phyloP scores from a whole-genome alignment of 2,888 invertebrate genomes.

The Xanthorhoe designata region DNA sequence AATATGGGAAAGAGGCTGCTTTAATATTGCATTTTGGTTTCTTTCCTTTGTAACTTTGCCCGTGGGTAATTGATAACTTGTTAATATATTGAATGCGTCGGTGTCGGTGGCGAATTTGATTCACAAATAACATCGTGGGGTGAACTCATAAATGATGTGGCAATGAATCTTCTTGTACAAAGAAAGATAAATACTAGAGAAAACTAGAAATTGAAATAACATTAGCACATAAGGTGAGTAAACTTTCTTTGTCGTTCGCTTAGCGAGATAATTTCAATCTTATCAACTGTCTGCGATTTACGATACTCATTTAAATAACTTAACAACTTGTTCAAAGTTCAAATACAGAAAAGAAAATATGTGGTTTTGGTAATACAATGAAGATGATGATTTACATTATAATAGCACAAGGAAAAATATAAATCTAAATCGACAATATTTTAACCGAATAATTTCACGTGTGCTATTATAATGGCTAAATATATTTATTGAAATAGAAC shows the following conservation, averaged over 20 bases:
- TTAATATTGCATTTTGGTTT: no score
- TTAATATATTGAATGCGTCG: no score
- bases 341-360: neutral
- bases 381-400: no score
- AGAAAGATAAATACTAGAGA: neutral
- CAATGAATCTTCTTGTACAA: neutral
- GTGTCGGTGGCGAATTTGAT: neutral
- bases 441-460: no score
- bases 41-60: no score
- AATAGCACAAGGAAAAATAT: no score
- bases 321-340: neutral
- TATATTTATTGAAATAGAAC: no score
- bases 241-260: slow-evolving; percentile 1
- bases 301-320: neutral
- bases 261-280: neutral
- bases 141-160: neutral
- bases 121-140: neutral
- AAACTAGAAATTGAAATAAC: slow-evolving; percentile 7
- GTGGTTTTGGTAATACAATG: neutral
- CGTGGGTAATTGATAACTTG: no score
- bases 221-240: slow-evolving; percentile 11
- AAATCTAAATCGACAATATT: no score
- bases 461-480: no score
- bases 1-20: no score
- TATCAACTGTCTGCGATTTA: slow-evolving; percentile 7